Evolutionary conservation across 2,113 vertebrate species (phyloP).

Genomic region (Orthonyx spaldingii): DNA sequence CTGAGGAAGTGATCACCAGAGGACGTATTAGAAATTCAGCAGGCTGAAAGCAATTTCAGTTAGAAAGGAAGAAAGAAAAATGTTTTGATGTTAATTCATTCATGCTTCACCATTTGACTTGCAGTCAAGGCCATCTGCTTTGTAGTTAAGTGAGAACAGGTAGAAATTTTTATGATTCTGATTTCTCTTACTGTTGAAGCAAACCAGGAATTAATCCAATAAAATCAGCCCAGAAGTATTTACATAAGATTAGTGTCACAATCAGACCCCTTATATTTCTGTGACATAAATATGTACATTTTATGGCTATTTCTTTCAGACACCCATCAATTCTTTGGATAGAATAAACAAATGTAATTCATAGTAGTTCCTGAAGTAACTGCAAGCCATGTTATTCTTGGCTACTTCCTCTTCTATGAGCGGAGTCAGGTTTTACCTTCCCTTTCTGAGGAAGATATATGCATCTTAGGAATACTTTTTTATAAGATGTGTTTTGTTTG

Average conservation of each 20-base stretch:
- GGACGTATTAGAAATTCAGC: slow-evolving; percentile 20
- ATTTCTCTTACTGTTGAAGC: neutral
- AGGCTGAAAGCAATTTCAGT: slow-evolving; percentile 33
- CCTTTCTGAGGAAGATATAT: neutral
- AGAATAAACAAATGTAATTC: neutral
- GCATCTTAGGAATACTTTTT: neutral
- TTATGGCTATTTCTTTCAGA: neutral
- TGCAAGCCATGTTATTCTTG: neutral
- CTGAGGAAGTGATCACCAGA: neutral
- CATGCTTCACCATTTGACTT: slow-evolving; percentile 4
- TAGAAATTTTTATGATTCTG: neutral
- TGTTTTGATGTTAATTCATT: slow-evolving; percentile 36
- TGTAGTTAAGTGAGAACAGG: neutral
- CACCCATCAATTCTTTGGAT: neutral
- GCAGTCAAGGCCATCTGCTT: neutral
- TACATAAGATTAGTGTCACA: neutral
- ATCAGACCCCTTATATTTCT: neutral
- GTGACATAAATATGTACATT: neutral
- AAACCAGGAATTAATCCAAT: neutral
- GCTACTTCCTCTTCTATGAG: neutral
- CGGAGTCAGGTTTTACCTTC: neutral
- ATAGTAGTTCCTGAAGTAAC: neutral
- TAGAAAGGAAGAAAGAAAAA: slow-evolving; percentile 14
- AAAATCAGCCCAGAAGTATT: neutral
- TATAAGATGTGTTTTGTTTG: neutral